phyloP scores from a whole-genome alignment of 2,113 vertebrate genomes.

The Pollimyrus isidori region DNA sequence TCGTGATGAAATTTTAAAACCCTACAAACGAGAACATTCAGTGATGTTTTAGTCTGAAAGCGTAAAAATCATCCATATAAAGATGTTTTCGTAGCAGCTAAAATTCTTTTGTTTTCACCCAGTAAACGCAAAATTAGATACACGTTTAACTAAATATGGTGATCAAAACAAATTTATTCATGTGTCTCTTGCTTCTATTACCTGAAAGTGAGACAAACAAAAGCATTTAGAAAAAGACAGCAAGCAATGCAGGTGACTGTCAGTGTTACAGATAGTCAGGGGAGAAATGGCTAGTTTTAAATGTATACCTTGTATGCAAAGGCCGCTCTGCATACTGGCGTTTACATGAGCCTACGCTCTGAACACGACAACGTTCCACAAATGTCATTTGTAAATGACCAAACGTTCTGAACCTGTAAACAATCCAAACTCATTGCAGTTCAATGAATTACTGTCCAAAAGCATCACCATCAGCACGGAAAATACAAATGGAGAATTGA shows the following conservation, averaged over 20 bases:
- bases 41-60: not conserved
- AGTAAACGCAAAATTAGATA: not conserved
- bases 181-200: not conserved
- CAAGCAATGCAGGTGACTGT: not conserved
- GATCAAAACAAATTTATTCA: not conserved
- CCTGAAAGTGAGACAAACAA: not conserved
- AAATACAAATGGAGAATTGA: not conserved
- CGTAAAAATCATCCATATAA: not conserved
- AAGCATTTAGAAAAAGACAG: not conserved
- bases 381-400: not conserved
- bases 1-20: not conserved
- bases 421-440: not conserved
- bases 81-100: not conserved
- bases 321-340: not conserved
- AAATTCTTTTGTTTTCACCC: not conserved
- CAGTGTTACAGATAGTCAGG: not conserved
- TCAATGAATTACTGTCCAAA: not conserved
- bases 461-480: not conserved
- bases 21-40: not conserved
- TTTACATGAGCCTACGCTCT: not conserved
- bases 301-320: not conserved
- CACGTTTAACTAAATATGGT: not conserved
- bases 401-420: not conserved
- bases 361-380: not conserved
- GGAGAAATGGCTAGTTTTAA: not conserved